A percentile compares a stretch with the other conserved stretches of the same genome.
phyloP scores from a whole-genome alignment of 1,140 invertebrate species.

The Centruroides vittatus region DNA sequence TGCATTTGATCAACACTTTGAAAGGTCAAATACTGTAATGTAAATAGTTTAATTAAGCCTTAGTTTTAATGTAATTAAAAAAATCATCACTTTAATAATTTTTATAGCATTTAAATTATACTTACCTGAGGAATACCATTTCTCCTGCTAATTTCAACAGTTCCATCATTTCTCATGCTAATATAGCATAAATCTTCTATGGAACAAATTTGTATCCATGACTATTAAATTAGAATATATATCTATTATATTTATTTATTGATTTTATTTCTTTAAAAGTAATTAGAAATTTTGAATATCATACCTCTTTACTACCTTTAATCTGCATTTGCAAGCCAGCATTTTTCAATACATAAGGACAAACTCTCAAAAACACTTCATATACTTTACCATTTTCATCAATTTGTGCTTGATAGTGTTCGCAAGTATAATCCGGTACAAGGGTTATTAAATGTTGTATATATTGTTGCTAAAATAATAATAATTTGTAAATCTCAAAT shows the following conservation, averaged over 20 bases:
- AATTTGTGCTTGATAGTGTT: constrained; percentile 53
- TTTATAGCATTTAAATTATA: background rate
- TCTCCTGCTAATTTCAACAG: constrained; percentile 58
- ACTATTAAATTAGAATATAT: constrained; percentile 9
- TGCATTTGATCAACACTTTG: constrained; percentile 39
- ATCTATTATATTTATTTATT: too few species aligned
- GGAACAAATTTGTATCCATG: constrained; percentile 57
- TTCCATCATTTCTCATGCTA: constrained; percentile 49
- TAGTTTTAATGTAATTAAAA: background rate
- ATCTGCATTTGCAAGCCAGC: constrained; percentile 47
- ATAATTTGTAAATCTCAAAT: too few species aligned
- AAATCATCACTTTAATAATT: background rate
- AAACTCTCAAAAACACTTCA: constrained; percentile 45
- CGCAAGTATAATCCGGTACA: constrained; percentile 62
- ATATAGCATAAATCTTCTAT: constrained; percentile 70
- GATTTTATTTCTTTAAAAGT: background rate
- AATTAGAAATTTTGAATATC: background rate
- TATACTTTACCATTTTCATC: constrained; percentile 43
- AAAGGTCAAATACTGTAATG: constrained; percentile 48
- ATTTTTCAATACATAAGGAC: constrained; percentile 48
- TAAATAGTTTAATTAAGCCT: background rate
- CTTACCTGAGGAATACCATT: constrained; percentile 49
- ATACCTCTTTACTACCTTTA: constrained; percentile 43
- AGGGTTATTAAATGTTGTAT: constrained; percentile 56
- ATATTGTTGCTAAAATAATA: constrained; percentile 54